phyloP scores from a whole-genome alignment of 2,797 vertebrate genomes.

The Anabas testudineus region DNA sequence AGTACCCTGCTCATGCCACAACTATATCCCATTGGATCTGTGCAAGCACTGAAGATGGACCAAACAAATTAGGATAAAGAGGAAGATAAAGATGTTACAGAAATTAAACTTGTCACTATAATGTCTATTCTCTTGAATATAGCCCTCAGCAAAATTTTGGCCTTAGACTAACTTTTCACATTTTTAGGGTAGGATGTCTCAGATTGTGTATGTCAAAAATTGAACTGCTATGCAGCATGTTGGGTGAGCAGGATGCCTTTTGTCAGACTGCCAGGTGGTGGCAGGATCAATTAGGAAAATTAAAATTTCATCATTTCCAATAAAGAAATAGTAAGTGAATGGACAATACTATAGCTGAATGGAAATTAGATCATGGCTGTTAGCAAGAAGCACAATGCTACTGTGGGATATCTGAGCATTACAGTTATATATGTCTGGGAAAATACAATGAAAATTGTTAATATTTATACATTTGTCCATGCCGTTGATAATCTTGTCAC shows the following conservation, averaged over 20 bases:
- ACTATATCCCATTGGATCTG: constrained; percentile 19
- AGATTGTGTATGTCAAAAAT: constrained; percentile 40
- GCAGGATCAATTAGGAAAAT: constrained; percentile 31
- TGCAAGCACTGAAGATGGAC: constrained; percentile 2
- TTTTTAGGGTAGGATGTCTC: constrained; percentile 63
- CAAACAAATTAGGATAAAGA: constrained; percentile 33
- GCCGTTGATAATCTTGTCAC: constrained; percentile 70
- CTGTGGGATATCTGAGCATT: constrained; percentile 26
- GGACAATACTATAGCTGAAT: constrained; percentile 14
- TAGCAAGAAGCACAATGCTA: constrained; percentile 46
- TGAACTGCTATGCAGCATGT: constrained; percentile 42
- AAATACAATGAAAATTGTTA: constrained; percentile 48
- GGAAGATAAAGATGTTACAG: constrained; percentile 20
- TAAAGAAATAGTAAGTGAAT: constrained; percentile 26
- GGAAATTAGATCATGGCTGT: constrained; percentile 39
- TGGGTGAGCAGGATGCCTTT: constrained; percentile 34
- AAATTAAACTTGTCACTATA: constrained; percentile 29
- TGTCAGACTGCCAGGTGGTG: constrained; percentile 35
- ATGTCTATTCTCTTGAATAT: constrained; percentile 4
- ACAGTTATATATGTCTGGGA: constrained; percentile 33
- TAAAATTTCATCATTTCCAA: constrained; percentile 26
- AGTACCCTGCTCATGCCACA: constrained; percentile 18
- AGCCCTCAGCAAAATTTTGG: constrained; percentile 42
- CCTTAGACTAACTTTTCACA: constrained; percentile 57
- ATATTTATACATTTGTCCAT: constrained; percentile 69